Conservation (phyloP, 2,888 invertebrate genomes). For the Philereme vetulata region DNA sequence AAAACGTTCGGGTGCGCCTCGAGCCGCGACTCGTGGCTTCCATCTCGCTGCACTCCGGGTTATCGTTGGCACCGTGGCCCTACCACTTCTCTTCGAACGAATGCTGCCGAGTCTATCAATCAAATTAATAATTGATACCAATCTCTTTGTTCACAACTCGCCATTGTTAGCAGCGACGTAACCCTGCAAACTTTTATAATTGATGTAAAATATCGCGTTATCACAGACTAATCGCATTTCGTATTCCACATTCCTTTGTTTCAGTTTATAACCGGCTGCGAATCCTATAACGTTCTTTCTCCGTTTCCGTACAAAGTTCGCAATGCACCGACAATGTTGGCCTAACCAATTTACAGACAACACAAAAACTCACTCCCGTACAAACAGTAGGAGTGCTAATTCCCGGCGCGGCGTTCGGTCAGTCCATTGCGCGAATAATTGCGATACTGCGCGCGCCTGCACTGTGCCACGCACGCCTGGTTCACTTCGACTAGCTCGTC, state of each 20-base stretch:
- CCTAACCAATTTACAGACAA: conserved; percentile 17
- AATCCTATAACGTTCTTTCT: background rate
- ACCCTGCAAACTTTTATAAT: no score
- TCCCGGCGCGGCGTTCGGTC: background rate
- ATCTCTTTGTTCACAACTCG: no score
- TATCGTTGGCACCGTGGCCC: background rate
- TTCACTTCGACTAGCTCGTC: background rate
- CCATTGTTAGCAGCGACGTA: no score
- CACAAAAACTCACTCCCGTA: conserved; percentile 20
- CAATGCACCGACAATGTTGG: conserved; percentile 17
- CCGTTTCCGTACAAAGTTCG: background rate
- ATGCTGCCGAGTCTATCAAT: no score
- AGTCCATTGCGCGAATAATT: conserved; percentile 5
- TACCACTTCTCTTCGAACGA: no score
- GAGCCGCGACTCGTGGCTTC: no score
- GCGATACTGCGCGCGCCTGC: conserved; percentile 2
- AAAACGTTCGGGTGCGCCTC: background rate
- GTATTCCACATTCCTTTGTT: no score
- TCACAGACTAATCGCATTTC: no score
- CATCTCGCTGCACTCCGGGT: background rate
- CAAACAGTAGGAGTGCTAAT: conserved; percentile 13
- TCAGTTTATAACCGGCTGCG: background rate
- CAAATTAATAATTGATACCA: no score
- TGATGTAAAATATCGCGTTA: no score
- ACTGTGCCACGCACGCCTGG: background rate